A percentile compares a stretch with the other conserved stretches of the same genome.
phyloP scores from a whole-genome alignment of 64 coral and sea anemone genomes.

The Montipora capricornis region DNA sequence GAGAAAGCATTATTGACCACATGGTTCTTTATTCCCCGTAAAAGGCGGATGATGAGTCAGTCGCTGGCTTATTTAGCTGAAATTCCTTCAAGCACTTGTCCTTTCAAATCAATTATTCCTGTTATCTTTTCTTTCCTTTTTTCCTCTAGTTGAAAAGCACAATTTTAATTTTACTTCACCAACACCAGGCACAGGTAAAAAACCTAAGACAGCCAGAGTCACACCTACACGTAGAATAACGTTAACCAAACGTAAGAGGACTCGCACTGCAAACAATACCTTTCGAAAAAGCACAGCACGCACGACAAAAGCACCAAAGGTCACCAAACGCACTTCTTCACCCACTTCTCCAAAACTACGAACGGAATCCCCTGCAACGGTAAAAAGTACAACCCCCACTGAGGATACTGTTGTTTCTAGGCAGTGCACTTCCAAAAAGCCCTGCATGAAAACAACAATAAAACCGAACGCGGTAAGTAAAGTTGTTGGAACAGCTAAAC shows the following conservation, averaged over 20 bases:
- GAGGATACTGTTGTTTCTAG: neutral
- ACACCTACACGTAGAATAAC: conserved; percentile 29
- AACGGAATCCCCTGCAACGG: neutral
- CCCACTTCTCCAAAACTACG: neutral
- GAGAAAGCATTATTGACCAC: neutral
- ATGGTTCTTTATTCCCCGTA: neutral
- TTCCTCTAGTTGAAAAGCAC: conserved; percentile 20
- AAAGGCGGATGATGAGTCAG: neutral
- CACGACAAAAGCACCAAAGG: conserved; percentile 11
- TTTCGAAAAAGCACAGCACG: neutral
- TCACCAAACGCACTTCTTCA: conserved; percentile 20
- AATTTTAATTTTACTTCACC: neutral
- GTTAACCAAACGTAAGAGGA: conserved; percentile 25
- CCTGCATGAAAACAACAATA: neutral
- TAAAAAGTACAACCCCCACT: neutral
- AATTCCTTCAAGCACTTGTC: neutral
- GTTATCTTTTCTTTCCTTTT: neutral
- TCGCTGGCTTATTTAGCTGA: neutral
- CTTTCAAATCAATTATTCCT: neutral
- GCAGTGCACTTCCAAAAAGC: neutral
- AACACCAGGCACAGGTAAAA: neutral
- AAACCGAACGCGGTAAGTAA: conserved; percentile 1
- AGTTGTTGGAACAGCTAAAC: neutral
- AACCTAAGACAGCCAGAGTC: neutral
- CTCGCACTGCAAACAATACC: neutral